These are phyloP conservation scores for Hydropsyche betteni DNA, from an alignment of 2,888 invertebrate species.

Conservation along the genomic window DNA sequence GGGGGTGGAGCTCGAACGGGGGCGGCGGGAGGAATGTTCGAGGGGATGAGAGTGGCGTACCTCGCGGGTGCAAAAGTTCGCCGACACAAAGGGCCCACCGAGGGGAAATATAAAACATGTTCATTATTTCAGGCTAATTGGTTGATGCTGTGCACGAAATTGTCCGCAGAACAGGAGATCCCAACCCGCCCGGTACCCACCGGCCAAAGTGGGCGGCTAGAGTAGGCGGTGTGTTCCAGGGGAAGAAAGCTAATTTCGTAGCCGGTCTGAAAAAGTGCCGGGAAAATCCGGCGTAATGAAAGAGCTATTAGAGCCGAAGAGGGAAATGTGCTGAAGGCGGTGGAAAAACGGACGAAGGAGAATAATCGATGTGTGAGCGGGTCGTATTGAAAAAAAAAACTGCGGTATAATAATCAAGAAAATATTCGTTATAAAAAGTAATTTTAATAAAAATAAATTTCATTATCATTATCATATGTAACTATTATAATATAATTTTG, in stretches of 20 bases:
- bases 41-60: conserved; percentile 4
- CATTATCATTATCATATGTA: too few species aligned
- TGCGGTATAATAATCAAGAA: too few species aligned
- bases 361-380: too few species aligned
- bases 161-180: conserved; percentile 59
- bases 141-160: conserved; percentile 64
- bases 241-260: conserved; percentile 29
- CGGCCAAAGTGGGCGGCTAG: conserved; percentile 1
- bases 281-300: conserved; percentile 25
- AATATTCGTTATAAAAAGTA: too few species aligned
- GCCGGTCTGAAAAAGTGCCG: conserved; percentile 19
- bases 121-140: conserved; percentile 70
- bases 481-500: too few species aligned
- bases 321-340: too few species aligned
- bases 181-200: not conserved
- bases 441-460: too few species aligned
- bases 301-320: not conserved
- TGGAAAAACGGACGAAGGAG: too few species aligned
- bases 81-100: conserved; percentile 52
- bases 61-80: conserved; percentile 44
- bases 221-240: not conserved
- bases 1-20: not conserved
- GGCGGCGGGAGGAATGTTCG: not conserved
- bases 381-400: too few species aligned
- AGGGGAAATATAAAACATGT: conserved; percentile 68